Evolutionary conservation across 2,113 vertebrate species (phyloP).

Genomic region (Gobiocypris rarus): DNA sequence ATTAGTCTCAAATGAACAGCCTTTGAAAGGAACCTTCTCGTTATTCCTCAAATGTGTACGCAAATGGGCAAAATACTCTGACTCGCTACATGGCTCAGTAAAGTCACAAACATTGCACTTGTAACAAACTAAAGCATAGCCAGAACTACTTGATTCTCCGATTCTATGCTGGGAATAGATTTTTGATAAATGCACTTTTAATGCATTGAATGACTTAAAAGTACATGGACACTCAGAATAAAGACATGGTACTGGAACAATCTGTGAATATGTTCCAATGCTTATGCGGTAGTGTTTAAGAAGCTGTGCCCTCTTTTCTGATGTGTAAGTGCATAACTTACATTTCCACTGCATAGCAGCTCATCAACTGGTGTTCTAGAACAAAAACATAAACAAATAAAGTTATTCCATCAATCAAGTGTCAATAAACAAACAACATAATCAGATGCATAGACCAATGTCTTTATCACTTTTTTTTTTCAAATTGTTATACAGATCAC

Average conservation of each 20-base stretch:
- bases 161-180: background rate
- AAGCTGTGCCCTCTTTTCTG: no score
- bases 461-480: no score
- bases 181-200: background rate
- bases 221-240: background rate
- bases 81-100: background rate
- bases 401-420: no score
- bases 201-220: background rate
- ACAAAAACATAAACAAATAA: no score
- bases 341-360: no score
- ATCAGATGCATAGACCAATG: no score
- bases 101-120: background rate
- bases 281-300: no score
- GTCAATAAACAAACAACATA: no score
- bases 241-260: background rate
- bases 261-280: background rate
- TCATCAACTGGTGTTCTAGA: no score
- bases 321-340: no score
- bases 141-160: background rate
- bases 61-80: background rate
- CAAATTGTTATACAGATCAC: no score
- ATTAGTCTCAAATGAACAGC: background rate
- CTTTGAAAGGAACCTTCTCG: background rate
- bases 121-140: background rate
- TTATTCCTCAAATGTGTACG: background rate